Base-by-base conservation (phyloP, 2,888 invertebrate species). In the Ischnura elegans region DNA sequence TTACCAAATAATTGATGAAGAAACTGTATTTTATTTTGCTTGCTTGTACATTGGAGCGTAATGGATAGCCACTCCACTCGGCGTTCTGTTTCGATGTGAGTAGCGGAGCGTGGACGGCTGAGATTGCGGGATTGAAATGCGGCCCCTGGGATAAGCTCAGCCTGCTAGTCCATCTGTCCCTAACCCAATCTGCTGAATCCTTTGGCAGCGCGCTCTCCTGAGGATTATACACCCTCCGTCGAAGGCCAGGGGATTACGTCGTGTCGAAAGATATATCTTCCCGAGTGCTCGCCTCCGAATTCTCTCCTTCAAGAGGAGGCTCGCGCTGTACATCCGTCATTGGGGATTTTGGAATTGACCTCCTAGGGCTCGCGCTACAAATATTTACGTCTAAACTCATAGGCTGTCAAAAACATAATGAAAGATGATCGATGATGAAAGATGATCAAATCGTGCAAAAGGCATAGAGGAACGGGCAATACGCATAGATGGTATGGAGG, bases 161-260 rank as follows among this genome's bases (percentile, higher is more conserved):
- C 36, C 13, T 36, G 76, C 29, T 10, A 36, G 76, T 76, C 76
- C 76, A 76, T 76, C 29, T 36, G 76, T 29, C 29, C 76, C 76
- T 76, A 29, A 76, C 76, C 36, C 76, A 76, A 76, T 76, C 66
- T 76, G 10, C 66, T 76, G 66, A 13, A 76, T 36, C 76, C 76
- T 29, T n/a, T 36, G 76, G 36, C 36, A 36, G 76, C 76, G 29
- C 13, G 76, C 76, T 8, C 76, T 76, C 36, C 8, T 36, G 36
- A 2, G 76, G 76, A 76, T 76, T 76, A 36, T 36, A 76, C 36
- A 29, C 76, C 76, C 76, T 76, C 29, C 8, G 76, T 76, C 36
- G 2, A 36, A 76, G 76, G 10, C 76, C 25, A 13, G 36, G 76
- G 76, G 76, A 76, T 76, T 76, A 76, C 76, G 76, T 16, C 0